Conservation (phyloP, 2,888 invertebrate genomes). For the Magallana nippona region DNA sequence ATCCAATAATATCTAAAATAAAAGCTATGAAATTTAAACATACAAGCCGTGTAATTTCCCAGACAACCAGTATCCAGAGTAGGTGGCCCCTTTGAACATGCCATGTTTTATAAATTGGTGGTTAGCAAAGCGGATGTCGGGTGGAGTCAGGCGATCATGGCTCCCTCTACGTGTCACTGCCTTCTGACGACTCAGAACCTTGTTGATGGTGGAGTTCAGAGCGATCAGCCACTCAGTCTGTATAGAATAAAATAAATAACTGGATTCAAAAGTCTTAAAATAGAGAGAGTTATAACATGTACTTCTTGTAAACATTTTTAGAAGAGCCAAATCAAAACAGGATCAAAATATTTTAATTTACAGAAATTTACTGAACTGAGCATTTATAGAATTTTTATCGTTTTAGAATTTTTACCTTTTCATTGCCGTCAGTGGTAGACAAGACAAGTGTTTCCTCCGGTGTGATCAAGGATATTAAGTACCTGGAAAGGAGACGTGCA, state of each 20-base stretch:
- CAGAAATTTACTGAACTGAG: not conserved
- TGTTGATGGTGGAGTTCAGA: slow-evolving; percentile 87
- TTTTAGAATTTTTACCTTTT: slow-evolving; percentile 83
- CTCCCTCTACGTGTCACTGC: slow-evolving; percentile 81
- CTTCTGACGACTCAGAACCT: slow-evolving; percentile 81
- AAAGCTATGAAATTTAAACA: slow-evolving; percentile 52
- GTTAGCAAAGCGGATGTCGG: slow-evolving; percentile 86
- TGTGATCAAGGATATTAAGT: slow-evolving; percentile 83
- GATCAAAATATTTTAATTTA: not conserved
- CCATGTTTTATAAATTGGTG: slow-evolving; percentile 87
- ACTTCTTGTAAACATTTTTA: not conserved
- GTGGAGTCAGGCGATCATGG: slow-evolving; percentile 84
- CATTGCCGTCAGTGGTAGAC: slow-evolving; percentile 85
- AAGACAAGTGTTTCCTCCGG: slow-evolving; percentile 90
- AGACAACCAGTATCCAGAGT: slow-evolving; percentile 89
- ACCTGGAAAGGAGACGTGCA: slow-evolving; percentile 60
- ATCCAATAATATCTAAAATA: no score
- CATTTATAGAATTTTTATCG: no score
- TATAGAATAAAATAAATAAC: not conserved
- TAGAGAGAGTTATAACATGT: not conserved
- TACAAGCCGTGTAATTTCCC: slow-evolving; percentile 90
- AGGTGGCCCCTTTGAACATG: slow-evolving; percentile 88
- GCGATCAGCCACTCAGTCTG: slow-evolving; percentile 83
- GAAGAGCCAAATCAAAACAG: not conserved
- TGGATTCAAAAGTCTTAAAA: no score